Evolutionary conservation across 1,140 invertebrate genomes (phyloP).

Genomic region (Rhynchophorus ferrugineus): DNA sequence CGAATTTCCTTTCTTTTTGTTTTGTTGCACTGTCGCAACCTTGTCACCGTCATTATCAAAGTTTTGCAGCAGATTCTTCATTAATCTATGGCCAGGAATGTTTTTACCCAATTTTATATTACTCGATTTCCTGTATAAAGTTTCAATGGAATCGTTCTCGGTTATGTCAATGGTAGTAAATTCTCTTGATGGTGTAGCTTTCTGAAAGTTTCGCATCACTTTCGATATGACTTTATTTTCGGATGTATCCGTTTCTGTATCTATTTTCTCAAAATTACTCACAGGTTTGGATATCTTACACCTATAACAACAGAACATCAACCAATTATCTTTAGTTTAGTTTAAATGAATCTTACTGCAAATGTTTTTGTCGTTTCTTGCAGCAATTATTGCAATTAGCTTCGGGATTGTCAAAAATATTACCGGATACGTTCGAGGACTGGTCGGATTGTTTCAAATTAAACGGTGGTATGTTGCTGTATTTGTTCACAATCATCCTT

Average conservation of each 20-base stretch:
- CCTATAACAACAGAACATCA: too few species aligned
- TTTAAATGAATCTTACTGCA: not conserved
- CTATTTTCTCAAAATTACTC: not conserved
- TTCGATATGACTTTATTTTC: slow-evolving; percentile 15
- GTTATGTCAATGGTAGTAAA: slow-evolving; percentile 2
- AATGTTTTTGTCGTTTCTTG: slow-evolving; percentile 7
- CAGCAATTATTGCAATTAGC: slow-evolving; percentile 13
- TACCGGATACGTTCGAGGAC: slow-evolving; percentile 3
- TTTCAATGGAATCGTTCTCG: slow-evolving; percentile 19
- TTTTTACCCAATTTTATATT: slow-evolving; percentile 17
- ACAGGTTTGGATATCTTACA: not conserved
- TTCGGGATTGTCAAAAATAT: slow-evolving; percentile 10
- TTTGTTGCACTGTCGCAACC: not conserved
- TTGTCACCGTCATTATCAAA: slow-evolving; percentile 6
- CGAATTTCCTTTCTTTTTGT: not conserved
- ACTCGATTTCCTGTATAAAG: slow-evolving; percentile 17
- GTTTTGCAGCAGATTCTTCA: slow-evolving; percentile 23
- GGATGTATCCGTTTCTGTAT: not conserved
- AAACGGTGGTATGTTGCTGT: slow-evolving; percentile 22
- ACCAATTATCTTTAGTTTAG: too few species aligned
- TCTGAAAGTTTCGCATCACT: slow-evolving; percentile 15
- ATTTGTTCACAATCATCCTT: slow-evolving; percentile 23
- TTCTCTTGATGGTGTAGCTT: slow-evolving; percentile 3
- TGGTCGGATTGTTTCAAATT: slow-evolving; percentile 17
- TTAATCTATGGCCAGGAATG: slow-evolving; percentile 23